Conservation (phyloP, 2,797 vertebrate species). For the Fistularia commersonii region DNA sequence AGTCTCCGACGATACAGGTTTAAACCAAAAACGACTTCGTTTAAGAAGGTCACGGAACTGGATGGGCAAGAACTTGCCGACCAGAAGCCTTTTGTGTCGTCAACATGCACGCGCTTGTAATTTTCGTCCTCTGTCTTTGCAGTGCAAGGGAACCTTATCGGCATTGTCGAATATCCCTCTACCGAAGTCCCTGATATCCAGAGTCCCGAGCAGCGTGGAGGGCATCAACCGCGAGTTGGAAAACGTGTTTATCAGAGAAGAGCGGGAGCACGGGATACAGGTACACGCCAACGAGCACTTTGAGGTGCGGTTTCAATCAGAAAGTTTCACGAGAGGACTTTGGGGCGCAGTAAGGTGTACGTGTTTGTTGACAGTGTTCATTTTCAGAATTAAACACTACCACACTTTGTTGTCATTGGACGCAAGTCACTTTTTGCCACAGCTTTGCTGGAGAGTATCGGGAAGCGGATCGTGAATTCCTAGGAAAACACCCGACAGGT, state of each 20-base stretch:
- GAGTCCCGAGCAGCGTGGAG: constrained; percentile 89
- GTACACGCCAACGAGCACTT: constrained; percentile 43
- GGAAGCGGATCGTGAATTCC: no score
- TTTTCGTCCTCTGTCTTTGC: constrained; percentile 14
- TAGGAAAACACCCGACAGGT: no score
- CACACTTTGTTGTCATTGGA: no score
- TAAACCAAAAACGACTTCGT: constrained; percentile 14
- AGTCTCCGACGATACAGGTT: constrained; percentile 2
- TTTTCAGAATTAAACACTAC: no score
- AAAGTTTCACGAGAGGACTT: no score
- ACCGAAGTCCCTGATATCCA: constrained; percentile 84
- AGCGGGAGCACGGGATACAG: constrained; percentile 82
- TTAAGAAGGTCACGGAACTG: constrained; percentile 21
- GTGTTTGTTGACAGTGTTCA: no score
- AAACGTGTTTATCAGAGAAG: constrained; percentile 92
- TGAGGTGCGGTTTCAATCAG: no score
- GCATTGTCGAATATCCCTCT: constrained; percentile 77
- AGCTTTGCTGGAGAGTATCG: no score
- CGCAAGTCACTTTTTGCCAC: no score
- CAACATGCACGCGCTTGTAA: not conserved
- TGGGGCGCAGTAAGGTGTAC: no score
- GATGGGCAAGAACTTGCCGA: constrained; percentile 7
- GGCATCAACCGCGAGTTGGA: constrained; percentile 95
- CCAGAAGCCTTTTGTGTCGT: not conserved
- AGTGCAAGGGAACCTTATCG: constrained; percentile 82